Percentiles rank a stretch among this genome's conserved stretches.
Conservation (phyloP, 2,797 vertebrate species). For the Sebastes minor region DNA sequence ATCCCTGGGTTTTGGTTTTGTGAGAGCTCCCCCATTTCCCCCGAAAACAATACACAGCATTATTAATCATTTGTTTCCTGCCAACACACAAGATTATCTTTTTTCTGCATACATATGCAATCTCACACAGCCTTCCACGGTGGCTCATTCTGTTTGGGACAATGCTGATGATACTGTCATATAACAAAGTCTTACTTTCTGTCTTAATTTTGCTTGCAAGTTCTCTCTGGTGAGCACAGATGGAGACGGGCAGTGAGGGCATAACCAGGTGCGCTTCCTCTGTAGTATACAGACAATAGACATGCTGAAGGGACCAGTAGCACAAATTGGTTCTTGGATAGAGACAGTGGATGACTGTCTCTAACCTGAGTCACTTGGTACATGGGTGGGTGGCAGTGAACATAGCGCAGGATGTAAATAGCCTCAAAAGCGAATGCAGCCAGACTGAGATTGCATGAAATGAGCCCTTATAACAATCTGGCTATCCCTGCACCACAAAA, state of each 20-base stretch:
- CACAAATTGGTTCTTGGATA: constrained; percentile 69
- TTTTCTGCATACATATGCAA: constrained; percentile 68
- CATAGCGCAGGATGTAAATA: constrained; percentile 62
- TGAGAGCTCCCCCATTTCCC: constrained; percentile 44
- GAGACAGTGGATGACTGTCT: constrained; percentile 63
- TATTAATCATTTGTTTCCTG: constrained; percentile 67
- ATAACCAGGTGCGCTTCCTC: constrained; percentile 89
- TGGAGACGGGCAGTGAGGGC: constrained; percentile 89
- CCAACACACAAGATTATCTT: constrained; percentile 65
- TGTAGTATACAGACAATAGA: constrained; percentile 88
- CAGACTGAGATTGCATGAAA: constrained; percentile 74
- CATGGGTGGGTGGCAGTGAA: constrained; percentile 69
- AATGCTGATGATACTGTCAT: constrained; percentile 78
- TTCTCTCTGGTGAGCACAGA: constrained; percentile 90
- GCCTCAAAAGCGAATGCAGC: constrained; percentile 64
- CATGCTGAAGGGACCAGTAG: constrained; percentile 84
- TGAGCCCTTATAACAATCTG: constrained; percentile 67
- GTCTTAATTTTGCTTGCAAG: constrained; percentile 90
- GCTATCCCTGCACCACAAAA: constrained; percentile 61
- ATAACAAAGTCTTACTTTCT: constrained; percentile 88
- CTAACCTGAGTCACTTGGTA: constrained; percentile 71
- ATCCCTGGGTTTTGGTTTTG: constrained; percentile 53
- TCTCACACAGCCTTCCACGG: constrained; percentile 66
- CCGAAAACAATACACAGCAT: constrained; percentile 64
- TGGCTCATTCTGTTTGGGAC: constrained; percentile 71